These are phyloP conservation scores for Diorhabda carinulata DNA, from an alignment of 1,140 invertebrate species.

Conservation along the genomic window DNA sequence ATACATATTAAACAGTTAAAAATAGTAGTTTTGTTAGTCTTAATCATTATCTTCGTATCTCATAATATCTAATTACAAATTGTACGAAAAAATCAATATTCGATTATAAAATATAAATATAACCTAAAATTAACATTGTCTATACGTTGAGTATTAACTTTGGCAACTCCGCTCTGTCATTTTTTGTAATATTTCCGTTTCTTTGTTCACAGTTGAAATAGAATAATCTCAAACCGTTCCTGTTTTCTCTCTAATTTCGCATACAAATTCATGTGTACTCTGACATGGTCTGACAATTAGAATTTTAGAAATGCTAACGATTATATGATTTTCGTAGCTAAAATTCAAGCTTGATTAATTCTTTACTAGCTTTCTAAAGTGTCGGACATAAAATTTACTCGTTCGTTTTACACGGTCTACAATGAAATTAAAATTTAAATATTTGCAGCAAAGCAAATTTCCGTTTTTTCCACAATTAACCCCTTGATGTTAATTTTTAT, in stretches of 20 bases:
- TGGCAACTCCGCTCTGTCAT: too few relatives aligned
- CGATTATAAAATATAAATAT: too few relatives aligned
- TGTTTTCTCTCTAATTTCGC: slow-evolving; percentile 20
- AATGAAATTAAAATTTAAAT: slow-evolving; percentile 24
- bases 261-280: slow-evolving; percentile 26
- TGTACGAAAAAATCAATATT: too few relatives aligned
- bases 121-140: too few relatives aligned
- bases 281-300: slow-evolving; percentile 24
- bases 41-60: too few relatives aligned
- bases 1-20: too few relatives aligned
- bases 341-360: slow-evolving; percentile 25
- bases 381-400: slow-evolving; percentile 24
- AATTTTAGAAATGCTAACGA: slow-evolving; percentile 28
- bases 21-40: too few relatives aligned
- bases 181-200: too few relatives aligned
- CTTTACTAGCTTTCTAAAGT: slow-evolving; percentile 26
- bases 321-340: slow-evolving; percentile 24
- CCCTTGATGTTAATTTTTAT: not conserved
- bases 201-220: too few relatives aligned
- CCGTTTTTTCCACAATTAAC: not conserved
- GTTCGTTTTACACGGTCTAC: slow-evolving; percentile 1
- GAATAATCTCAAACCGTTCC: not conserved
- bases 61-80: too few relatives aligned
- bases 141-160: too few relatives aligned
- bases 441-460: slow-evolving; percentile 11